phyloP scores from a whole-genome alignment of 2,113 vertebrate genomes.

The Clarias magur region DNA sequence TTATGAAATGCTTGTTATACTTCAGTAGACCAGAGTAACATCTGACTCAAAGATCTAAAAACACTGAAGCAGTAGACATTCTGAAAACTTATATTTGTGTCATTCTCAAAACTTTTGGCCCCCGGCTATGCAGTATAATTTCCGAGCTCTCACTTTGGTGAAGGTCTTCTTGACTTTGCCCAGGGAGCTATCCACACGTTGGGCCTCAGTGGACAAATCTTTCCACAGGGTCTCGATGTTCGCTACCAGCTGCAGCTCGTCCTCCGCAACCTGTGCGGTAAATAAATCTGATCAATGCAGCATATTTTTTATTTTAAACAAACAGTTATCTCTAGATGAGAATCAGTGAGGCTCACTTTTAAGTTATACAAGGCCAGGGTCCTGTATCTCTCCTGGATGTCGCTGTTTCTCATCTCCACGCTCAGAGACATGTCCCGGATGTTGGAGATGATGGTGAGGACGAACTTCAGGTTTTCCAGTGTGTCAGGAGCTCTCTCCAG shows the following conservation, averaged over 20 bases:
- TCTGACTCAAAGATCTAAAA: too few relatives aligned
- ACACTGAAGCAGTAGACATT: too few relatives aligned
- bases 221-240: slow-evolving; percentile 77
- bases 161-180: slow-evolving; percentile 83
- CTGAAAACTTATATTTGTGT: too few relatives aligned
- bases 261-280: slow-evolving; percentile 70
- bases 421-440: slow-evolving; percentile 78
- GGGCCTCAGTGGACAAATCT: slow-evolving; percentile 76
- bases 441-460: slow-evolving; percentile 81
- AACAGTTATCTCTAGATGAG: neutral
- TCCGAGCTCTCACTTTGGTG: slow-evolving; percentile 73
- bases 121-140: too few relatives aligned
- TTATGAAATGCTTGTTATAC: too few relatives aligned
- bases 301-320: neutral
- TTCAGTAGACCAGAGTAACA: too few relatives aligned
- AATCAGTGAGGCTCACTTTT: slow-evolving; percentile 67
- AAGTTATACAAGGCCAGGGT: slow-evolving; percentile 83
- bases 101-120: too few relatives aligned
- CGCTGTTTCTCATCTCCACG: slow-evolving; percentile 81
- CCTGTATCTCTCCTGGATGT: slow-evolving; percentile 86
- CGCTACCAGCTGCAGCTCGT: slow-evolving; percentile 72
- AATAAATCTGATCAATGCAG: neutral
- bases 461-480: slow-evolving; percentile 84
- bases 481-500: slow-evolving; percentile 75
- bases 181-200: slow-evolving; percentile 75